These are phyloP conservation scores for Dolichallabes microphthalmus DNA, from an alignment of 2,113 vertebrate species.

Conservation along the genomic window DNA sequence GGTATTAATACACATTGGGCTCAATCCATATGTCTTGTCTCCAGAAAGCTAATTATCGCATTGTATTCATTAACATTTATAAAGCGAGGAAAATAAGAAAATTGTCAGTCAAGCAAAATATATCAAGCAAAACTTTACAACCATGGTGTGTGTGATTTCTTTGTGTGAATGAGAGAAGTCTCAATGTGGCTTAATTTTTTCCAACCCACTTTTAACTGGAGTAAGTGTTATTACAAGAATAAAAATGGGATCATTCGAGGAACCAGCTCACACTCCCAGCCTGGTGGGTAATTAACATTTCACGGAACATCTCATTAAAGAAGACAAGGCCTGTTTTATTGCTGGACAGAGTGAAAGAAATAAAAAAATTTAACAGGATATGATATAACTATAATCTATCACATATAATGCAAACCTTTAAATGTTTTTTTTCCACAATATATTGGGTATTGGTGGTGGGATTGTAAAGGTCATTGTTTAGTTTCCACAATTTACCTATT, in stretches of 20 bases:
- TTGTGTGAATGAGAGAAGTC: constrained; percentile 54
- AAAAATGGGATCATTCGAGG: constrained; percentile 67
- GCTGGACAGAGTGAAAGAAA: constrained; percentile 38
- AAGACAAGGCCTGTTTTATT: constrained; percentile 57
- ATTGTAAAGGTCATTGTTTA: constrained; percentile 3
- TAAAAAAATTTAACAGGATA: constrained; percentile 51
- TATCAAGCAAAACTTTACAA: constrained; percentile 9
- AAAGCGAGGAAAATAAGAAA: not conserved
- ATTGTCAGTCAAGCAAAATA: not conserved
- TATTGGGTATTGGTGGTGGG: constrained; percentile 27
- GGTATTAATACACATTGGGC: constrained; percentile 46
- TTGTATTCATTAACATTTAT: constrained; percentile 27
- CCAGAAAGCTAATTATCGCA: constrained; percentile 15
- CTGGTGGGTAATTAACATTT: constrained; percentile 69
- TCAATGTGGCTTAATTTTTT: constrained; percentile 60
- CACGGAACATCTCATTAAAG: constrained; percentile 67
- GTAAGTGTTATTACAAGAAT: constrained; percentile 69
- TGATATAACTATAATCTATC: constrained; percentile 42
- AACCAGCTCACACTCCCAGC: constrained; percentile 62
- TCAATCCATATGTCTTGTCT: not conserved
- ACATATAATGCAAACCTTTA: constrained; percentile 37
- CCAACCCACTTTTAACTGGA: constrained; percentile 65
- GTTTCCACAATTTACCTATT: not conserved
- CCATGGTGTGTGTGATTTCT: constrained; percentile 42
- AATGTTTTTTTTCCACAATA: constrained; percentile 29